Base-by-base conservation (phyloP, 2,113 vertebrate genomes). In the Takifugu flavidus region DNA sequence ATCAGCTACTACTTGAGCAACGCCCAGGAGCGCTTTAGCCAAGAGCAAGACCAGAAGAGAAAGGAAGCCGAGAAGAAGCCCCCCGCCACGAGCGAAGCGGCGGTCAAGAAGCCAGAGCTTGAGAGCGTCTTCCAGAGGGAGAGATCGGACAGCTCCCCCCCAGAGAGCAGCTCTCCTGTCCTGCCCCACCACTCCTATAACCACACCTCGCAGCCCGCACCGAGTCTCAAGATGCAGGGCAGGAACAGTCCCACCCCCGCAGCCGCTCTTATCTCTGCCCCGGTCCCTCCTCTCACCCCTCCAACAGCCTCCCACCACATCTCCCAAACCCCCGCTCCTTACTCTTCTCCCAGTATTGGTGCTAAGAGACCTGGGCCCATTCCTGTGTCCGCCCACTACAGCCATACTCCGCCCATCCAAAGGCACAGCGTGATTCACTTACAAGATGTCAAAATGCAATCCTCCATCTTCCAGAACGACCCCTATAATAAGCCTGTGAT, bases 21-120 rank as follows among this genome's bases (percentile, higher is more conserved):
- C 1, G 97, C 97, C 25, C 96, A 99, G 86, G 96, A 98, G 80
- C 96, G 97, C 57, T 98, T 99, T 87, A 98, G 92, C 53, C 93
- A 95, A 0, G 97, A 99, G 62, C 96, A 98, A 87, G 97, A 98
- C 46, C 94, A 96, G 82, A 94, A 94, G 49, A 92, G 95, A 77
- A 95, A 95, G 56, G 88, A 88, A 31, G 55, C 56, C 0, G 34
- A 2, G 3, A 87, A 83, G 67, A 88, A 83, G 62, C 72, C 77
- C 0, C 45, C 45, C 45, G 45, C 12, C 45, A n/a, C 45, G 2
- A n/a, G 13, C 12, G 45, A 47, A 13, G 45, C 12, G 13, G 15
- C 45, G 13, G 45, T n/a, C 45, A 87, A 83, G 67, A 87, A 83
- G 62, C 72, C 77, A 0, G 85, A 88, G 67, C 81, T 79, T 3